phyloP scores from a whole-genome alignment of 2,797 vertebrate species.

The Phylloscopus collybita region DNA sequence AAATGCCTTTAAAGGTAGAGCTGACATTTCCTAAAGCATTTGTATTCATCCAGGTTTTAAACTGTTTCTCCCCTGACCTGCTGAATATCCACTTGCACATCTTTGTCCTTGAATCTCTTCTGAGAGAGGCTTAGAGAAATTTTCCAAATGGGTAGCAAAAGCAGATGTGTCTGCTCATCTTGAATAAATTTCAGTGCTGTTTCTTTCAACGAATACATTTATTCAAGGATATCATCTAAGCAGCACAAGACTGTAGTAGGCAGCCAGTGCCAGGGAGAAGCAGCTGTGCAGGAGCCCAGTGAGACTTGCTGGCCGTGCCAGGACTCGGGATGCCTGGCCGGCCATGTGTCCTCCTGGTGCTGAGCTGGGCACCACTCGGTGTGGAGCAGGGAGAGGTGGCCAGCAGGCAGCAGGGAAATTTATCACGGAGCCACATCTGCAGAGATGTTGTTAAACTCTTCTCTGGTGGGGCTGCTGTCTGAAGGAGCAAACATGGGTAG shows the following conservation, averaged over 20 bases:
- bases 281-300: not conserved
- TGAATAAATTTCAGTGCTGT: accelerated
- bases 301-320: not conserved
- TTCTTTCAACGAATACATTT: not conserved
- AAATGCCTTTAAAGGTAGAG: not conserved
- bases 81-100: not conserved
- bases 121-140: not conserved
- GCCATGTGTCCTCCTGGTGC: accelerated
- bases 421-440: accelerated
- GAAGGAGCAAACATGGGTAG: not conserved
- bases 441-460: accelerated
- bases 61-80: not conserved
- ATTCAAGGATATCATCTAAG: not conserved
- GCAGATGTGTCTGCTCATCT: not conserved
- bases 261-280: not conserved
- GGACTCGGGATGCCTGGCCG: not conserved
- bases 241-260: not conserved
- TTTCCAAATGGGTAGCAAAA: not conserved
- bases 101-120: not conserved
- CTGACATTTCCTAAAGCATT: not conserved
- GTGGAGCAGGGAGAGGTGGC: not conserved
- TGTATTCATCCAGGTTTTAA: not conserved
- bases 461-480: not conserved
- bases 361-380: accelerated
- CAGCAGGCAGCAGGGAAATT: not conserved